Conservation (phyloP, 1,140 invertebrate genomes). For the Hesperophylax magnus region DNA sequence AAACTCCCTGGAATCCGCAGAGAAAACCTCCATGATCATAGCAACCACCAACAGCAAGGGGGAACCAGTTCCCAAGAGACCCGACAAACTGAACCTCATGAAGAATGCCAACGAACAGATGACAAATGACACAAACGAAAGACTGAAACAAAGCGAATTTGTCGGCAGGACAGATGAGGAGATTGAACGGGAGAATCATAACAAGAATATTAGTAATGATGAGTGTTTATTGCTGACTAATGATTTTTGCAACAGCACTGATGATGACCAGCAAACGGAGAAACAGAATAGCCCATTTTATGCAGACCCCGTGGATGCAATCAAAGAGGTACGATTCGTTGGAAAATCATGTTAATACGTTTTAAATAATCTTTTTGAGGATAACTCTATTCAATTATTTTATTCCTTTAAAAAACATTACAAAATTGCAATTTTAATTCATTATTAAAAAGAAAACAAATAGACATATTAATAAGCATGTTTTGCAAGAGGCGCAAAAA, state of each 20-base stretch:
- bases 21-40: constrained; percentile 62
- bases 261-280: constrained; percentile 66
- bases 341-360: too few species aligned
- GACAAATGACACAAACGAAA: constrained; percentile 48
- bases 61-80: constrained; percentile 66
- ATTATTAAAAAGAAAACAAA: too few species aligned
- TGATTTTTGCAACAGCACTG: constrained; percentile 55
- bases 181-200: constrained; percentile 56
- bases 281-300: constrained; percentile 91
- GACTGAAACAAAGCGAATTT: constrained; percentile 49
- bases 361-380: too few species aligned
- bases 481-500: too few species aligned
- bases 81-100: constrained; percentile 68
- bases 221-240: constrained; percentile 53
- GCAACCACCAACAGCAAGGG: constrained; percentile 70
- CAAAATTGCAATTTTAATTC: too few species aligned
- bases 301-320: constrained; percentile 91
- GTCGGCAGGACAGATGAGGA: constrained; percentile 45
- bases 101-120: constrained; percentile 65
- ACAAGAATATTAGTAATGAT: constrained; percentile 52
- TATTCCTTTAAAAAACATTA: too few species aligned
- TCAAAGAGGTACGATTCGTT: constrained; percentile 69
- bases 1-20: constrained; percentile 50
- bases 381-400: too few species aligned
- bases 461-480: too few species aligned